phyloP scores from a whole-genome alignment of 2,113 vertebrate species.

The Alouatta palliata region DNA sequence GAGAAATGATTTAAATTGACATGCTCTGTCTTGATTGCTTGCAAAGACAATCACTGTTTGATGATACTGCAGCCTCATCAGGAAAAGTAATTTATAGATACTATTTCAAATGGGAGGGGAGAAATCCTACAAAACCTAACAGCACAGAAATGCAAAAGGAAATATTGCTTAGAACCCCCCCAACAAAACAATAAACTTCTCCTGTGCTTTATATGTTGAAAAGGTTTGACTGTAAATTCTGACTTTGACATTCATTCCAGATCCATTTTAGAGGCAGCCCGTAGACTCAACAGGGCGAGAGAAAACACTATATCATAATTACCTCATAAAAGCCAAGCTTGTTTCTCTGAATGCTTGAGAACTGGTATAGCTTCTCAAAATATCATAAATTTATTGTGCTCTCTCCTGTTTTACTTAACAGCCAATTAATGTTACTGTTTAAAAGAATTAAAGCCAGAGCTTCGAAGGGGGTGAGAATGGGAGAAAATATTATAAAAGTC shows the following conservation, averaged over 20 bases:
- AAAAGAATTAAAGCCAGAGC: slow-evolving; percentile 79
- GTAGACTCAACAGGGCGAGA: slow-evolving; percentile 80
- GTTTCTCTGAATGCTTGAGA: slow-evolving; percentile 79
- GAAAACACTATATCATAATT: slow-evolving; percentile 86
- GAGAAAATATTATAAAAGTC: neutral
- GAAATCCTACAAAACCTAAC: slow-evolving; percentile 12
- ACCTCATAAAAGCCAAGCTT: slow-evolving; percentile 79
- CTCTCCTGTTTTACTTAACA: slow-evolving; percentile 80
- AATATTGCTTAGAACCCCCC: slow-evolving; percentile 57
- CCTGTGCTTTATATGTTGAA: slow-evolving; percentile 74
- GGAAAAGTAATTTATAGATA: slow-evolving; percentile 70
- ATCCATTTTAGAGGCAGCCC: slow-evolving; percentile 81
- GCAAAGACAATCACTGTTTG: slow-evolving; percentile 75
- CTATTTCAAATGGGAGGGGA: slow-evolving; percentile 22
- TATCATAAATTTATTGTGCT: slow-evolving; percentile 83
- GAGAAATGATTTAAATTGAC: slow-evolving; percentile 54
- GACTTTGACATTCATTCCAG: slow-evolving; percentile 79
- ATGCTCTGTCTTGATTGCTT: slow-evolving; percentile 51
- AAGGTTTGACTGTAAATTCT: slow-evolving; percentile 81
- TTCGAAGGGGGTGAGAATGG: neutral
- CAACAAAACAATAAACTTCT: slow-evolving; percentile 70
- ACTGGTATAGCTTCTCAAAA: slow-evolving; percentile 77
- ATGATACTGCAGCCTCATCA: slow-evolving; percentile 71
- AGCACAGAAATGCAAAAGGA: slow-evolving; percentile 59
- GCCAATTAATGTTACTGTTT: slow-evolving; percentile 83